Conservation (phyloP, 2,888 invertebrate genomes). For the Pseudococcus longispinus region DNA sequence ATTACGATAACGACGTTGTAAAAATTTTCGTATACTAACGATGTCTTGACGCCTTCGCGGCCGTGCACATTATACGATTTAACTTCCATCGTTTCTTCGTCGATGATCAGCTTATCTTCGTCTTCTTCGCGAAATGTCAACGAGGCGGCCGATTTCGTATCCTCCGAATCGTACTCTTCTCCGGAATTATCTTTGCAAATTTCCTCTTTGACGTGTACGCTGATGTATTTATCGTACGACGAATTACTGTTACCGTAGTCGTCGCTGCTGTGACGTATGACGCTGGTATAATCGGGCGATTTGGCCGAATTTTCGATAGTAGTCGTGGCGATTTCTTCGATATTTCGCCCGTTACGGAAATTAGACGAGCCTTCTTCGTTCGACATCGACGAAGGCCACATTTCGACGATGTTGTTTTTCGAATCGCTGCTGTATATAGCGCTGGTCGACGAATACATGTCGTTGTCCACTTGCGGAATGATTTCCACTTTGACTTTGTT, state of each 20-base stretch:
- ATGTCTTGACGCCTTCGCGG: neutral
- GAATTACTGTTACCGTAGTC: constrained; percentile 47
- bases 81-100: constrained; percentile 56
- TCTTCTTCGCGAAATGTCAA: constrained; percentile 48
- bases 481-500: constrained; percentile 56
- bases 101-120: constrained; percentile 54
- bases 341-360: constrained; percentile 18
- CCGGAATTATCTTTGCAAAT: constrained; percentile 47
- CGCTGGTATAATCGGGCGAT: constrained; percentile 15
- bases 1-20: neutral
- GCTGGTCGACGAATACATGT: constrained; percentile 45
- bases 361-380: constrained; percentile 18
- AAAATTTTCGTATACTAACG: constrained; percentile 26
- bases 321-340: constrained; percentile 38
- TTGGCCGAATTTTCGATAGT: neutral
- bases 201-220: constrained; percentile 52
- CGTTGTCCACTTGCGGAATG: constrained; percentile 55
- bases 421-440: constrained; percentile 36
- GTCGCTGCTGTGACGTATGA: constrained; percentile 51
- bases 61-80: neutral
- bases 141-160: constrained; percentile 54
- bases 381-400: constrained; percentile 47
- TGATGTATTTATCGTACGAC: constrained; percentile 51
- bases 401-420: constrained; percentile 47
- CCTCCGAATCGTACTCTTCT: constrained; percentile 55